phyloP scores from a whole-genome alignment of 2,113 vertebrate species.

The Corythoichthys haematopterus region DNA sequence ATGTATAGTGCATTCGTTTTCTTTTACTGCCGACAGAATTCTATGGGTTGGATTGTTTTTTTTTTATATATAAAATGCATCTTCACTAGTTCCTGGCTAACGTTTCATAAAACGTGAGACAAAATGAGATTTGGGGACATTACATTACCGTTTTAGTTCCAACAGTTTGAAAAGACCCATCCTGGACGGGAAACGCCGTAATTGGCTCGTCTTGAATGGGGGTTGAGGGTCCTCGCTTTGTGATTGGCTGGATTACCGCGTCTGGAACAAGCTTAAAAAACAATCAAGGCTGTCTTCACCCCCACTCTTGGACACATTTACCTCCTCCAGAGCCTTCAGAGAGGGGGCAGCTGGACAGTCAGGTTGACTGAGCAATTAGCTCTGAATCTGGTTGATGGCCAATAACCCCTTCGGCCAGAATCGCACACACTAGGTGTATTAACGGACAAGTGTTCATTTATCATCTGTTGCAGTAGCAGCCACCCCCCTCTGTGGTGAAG shows the following conservation, averaged over 20 bases:
- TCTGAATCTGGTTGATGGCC: conserved; percentile 52
- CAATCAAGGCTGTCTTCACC: conserved; percentile 20
- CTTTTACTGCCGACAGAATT: conserved; percentile 19
- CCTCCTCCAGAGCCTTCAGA: conserved; percentile 6
- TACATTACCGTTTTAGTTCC: conserved; percentile 5
- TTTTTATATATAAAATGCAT: not conserved
- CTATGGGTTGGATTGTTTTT: not conserved
- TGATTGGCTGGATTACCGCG: conserved; percentile 52
- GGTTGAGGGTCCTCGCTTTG: conserved; percentile 6
- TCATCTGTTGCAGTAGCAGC: conserved; percentile 11
- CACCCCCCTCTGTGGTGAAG: conserved; percentile 1
- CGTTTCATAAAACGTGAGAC: not conserved
- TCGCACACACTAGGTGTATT: conserved; percentile 7
- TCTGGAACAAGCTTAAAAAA: conserved; percentile 38
- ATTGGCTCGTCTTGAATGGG: conserved; percentile 38
- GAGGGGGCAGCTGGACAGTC: conserved; percentile 24
- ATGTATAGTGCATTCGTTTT: conserved; percentile 21
- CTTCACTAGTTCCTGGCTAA: not conserved
- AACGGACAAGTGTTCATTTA: conserved; percentile 19
- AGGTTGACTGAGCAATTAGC: conserved; percentile 55
- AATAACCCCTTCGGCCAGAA: conserved; percentile 16
- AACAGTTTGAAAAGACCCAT: conserved; percentile 33
- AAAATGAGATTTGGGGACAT: not conserved
- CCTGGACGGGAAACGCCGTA: not conserved
- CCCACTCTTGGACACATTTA: not conserved